Conservation (phyloP, 2,797 vertebrate species). For the Ispidina lecontei region DNA sequence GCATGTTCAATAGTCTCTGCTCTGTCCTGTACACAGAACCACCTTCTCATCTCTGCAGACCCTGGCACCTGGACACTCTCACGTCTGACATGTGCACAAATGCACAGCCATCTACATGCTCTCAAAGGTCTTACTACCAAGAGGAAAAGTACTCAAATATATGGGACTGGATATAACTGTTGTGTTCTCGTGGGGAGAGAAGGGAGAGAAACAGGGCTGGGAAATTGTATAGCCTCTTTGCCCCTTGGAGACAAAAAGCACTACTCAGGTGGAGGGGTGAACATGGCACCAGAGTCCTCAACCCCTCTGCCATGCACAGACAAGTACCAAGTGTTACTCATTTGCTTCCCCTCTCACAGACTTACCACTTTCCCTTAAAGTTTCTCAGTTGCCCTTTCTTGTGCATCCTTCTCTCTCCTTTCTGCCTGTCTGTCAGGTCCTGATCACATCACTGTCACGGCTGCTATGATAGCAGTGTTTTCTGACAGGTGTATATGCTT, state of each 20-base stretch:
- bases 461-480: conserved; percentile 22
- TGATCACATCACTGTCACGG: conserved; percentile 42
- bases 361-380: background rate
- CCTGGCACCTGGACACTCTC: background rate
- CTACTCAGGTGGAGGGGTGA: background rate
- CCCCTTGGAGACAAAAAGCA: background rate
- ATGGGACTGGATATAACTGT: background rate
- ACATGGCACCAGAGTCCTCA: background rate
- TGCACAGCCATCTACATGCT: rapidly evolving
- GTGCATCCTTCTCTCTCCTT: background rate
- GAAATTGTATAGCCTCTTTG: background rate
- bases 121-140: background rate
- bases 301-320: background rate
- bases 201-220: background rate
- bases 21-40: background rate
- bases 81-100: rapidly evolving
- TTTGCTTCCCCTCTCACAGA: background rate
- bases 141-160: background rate
- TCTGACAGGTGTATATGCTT: conserved; percentile 30
- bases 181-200: background rate
- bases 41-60: background rate
- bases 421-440: conserved; percentile 9
- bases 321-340: background rate
- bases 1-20: background rate
- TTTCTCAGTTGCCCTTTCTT: background rate